Conservation (phyloP, 2,888 invertebrate genomes). For the Helicoverpa assulta region DNA sequence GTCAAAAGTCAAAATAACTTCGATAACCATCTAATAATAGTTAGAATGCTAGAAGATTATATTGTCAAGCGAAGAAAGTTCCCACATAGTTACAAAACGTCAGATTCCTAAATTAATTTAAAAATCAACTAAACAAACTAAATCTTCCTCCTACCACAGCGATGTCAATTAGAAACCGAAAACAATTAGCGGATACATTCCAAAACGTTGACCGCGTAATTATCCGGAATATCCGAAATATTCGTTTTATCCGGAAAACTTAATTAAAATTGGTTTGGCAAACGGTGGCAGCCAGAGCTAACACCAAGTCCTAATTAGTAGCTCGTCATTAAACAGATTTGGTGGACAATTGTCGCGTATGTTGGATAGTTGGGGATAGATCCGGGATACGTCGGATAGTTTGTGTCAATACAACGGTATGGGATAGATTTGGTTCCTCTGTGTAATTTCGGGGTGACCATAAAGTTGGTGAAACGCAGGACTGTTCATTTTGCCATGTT, state of each 20-base stretch:
- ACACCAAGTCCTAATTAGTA: constrained; percentile 48
- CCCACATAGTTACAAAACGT: not conserved
- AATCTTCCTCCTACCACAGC: not conserved
- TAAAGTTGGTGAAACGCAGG: no score
- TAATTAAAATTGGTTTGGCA: constrained; percentile 54
- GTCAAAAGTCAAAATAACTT: not conserved
- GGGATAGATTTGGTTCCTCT: not conserved
- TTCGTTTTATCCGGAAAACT: constrained; percentile 44
- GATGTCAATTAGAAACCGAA: constrained; percentile 23
- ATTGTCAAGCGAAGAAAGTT: not conserved
- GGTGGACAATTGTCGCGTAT: constrained; percentile 28
- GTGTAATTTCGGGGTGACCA: not conserved
- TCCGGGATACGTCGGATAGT: constrained; percentile 1
- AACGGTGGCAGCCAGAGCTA: constrained; percentile 24
- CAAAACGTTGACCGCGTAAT: constrained; percentile 21
- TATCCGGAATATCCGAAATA: constrained; percentile 42
- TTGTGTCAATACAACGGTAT: not conserved
- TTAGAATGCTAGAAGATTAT: not conserved
- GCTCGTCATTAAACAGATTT: constrained; percentile 49
- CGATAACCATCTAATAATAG: not conserved
- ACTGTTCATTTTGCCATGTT: no score
- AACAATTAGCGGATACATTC: constrained; percentile 35
- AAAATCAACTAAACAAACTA: not conserved
- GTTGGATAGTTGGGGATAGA: not conserved
- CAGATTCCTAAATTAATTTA: not conserved